Conservation (phyloP, 2,113 vertebrate genomes). For the Osmerus mordax region DNA sequence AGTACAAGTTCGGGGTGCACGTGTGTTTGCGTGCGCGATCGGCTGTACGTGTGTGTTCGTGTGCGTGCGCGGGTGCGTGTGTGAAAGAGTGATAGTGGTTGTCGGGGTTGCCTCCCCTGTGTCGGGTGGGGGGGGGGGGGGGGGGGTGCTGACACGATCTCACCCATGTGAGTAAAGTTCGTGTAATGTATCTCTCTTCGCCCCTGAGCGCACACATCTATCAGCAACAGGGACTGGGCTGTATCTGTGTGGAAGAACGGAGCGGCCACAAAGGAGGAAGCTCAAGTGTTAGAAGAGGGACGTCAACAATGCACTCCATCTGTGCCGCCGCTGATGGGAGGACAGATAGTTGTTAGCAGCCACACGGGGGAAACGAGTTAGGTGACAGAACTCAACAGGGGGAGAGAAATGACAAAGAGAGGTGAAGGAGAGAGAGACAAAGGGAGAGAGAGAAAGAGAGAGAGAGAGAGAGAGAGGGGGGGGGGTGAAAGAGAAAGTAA, state of each 20-base stretch:
- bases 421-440: neutral
- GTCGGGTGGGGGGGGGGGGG: neutral
- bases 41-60: neutral
- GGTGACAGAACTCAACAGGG: too few species aligned
- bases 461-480: conserved; percentile 7
- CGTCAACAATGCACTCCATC: conserved; percentile 16
- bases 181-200: conserved; percentile 40
- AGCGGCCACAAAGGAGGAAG: conserved; percentile 26
- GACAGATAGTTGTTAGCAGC: neutral
- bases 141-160: conserved; percentile 40
- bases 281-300: conserved; percentile 20
- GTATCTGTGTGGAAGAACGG: conserved; percentile 18
- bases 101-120: conserved; percentile 26
- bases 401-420: too few species aligned
- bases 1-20: neutral
- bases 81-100: conserved; percentile 15
- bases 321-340: conserved; percentile 15
- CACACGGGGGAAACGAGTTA: neutral
- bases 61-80: neutral
- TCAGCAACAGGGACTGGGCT: neutral
- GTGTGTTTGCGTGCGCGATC: neutral
- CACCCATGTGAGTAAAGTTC: conserved; percentile 33
- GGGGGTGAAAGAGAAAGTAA: neutral
- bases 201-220: conserved; percentile 41
- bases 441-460: neutral